Conservation (phyloP, 2,113 vertebrate species). For the Notiomystis cincta region DNA sequence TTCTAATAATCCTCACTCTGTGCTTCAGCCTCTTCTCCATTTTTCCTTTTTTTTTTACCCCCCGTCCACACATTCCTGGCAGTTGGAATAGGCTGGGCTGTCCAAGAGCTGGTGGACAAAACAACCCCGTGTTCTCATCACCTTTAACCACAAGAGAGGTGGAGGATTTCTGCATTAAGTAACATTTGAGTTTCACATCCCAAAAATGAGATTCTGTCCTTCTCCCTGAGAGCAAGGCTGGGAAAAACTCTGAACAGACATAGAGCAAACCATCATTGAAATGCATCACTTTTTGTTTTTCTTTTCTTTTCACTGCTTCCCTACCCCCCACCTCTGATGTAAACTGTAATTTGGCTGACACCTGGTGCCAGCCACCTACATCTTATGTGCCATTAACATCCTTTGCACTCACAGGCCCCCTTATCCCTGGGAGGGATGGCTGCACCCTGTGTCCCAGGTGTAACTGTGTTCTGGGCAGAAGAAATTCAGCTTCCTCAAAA, state of each 20-base stretch:
- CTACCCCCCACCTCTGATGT: background rate
- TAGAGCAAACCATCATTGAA: background rate
- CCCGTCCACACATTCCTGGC: background rate
- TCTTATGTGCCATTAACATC: background rate
- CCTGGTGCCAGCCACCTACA: background rate
- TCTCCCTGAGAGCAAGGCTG: background rate
- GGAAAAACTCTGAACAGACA: background rate
- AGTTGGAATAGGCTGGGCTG: background rate
- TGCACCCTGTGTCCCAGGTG: fast-evolving
- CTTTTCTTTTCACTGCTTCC: background rate
- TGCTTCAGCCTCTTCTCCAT: background rate
- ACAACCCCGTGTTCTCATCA: background rate
- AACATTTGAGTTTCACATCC: background rate
- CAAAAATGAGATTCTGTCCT: background rate
- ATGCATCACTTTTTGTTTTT: fast-evolving
- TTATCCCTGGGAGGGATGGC: background rate
- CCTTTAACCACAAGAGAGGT: background rate
- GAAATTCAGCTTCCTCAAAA: background rate
- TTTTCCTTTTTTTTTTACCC: background rate
- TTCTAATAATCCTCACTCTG: background rate
- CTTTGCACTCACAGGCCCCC: background rate
- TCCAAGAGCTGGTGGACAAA: background rate
- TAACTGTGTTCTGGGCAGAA: background rate
- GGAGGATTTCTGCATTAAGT: background rate
- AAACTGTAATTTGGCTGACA: background rate